Conservation (phyloP, 2,797 vertebrate species). For the Poecilia gillii region DNA sequence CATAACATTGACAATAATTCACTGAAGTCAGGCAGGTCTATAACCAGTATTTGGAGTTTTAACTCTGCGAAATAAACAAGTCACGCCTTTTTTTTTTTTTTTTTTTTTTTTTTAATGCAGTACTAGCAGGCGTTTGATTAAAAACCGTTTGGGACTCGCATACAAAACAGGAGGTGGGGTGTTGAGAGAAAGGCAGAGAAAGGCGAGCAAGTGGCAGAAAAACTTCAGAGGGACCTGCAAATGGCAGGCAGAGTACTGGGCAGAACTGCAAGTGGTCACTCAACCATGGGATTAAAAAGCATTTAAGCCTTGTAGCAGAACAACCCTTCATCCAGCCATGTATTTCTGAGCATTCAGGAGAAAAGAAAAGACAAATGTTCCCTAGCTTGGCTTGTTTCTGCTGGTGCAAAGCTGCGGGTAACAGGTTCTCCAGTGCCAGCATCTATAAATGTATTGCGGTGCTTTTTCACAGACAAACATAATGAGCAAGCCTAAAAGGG, state of each 20-base stretch:
- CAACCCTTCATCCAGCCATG: constrained; percentile 46
- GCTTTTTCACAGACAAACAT: constrained; percentile 75
- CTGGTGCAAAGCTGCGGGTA: constrained; percentile 58
- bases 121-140: constrained; percentile 71
- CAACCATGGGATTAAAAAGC: constrained; percentile 84
- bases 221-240: constrained; percentile 71
- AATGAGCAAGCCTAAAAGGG: constrained; percentile 80
- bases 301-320: constrained; percentile 79
- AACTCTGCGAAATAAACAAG: constrained; percentile 59
- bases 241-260: constrained; percentile 66
- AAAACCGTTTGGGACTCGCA: constrained; percentile 65
- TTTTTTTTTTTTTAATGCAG: constrained; percentile 42
- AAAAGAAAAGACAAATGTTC: constrained; percentile 63
- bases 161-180: constrained; percentile 58
- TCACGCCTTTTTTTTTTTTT: constrained; percentile 33
- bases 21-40: constrained; percentile 47
- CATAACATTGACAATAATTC: constrained; percentile 62
- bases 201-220: constrained; percentile 44
- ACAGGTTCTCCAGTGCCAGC: constrained; percentile 65
- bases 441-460: constrained; percentile 58
- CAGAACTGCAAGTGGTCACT: constrained; percentile 76
- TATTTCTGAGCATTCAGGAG: constrained; percentile 68
- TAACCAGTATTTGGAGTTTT: constrained; percentile 61
- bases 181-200: constrained; percentile 24
- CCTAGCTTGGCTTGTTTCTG: constrained; percentile 53